Conservation (phyloP, 2,113 vertebrate species). For the Clarias gariepinus region DNA sequence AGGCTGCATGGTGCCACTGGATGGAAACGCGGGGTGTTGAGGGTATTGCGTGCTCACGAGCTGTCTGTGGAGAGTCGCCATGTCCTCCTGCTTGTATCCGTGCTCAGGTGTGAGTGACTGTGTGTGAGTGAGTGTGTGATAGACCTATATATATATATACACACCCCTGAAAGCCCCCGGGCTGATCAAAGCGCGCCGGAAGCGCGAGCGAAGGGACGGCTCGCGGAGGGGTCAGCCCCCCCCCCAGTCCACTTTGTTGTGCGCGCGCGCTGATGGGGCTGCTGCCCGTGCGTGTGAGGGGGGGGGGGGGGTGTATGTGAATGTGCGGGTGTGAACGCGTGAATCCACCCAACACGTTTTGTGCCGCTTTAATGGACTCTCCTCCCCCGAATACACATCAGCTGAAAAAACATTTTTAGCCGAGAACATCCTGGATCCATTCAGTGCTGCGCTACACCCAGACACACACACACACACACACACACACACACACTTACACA, state of each 20-base stretch:
- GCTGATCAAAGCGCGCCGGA: conserved; percentile 71
- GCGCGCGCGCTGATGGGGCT: conserved; percentile 56
- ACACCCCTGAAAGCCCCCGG: neutral
- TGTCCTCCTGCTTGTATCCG: conserved; percentile 43
- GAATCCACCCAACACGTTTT: conserved; percentile 60
- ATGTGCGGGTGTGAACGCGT: conserved; percentile 69
- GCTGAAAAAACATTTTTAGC: conserved; percentile 69
- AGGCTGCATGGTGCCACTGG: conserved; percentile 53
- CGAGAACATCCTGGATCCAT: conserved; percentile 51
- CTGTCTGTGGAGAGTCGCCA: conserved; percentile 67
- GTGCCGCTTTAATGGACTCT: conserved; percentile 69
- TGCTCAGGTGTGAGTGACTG: conserved; percentile 43
- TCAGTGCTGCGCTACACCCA: conserved; percentile 12
- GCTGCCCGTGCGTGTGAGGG: too few species aligned
- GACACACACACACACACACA: too few species aligned
- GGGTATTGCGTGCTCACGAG: conserved; percentile 59
- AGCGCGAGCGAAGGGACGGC: conserved; percentile 65
- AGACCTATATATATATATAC: conserved; percentile 59
- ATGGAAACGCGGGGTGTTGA: conserved; percentile 65
- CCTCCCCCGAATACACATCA: conserved; percentile 74
- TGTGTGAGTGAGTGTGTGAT: neutral
- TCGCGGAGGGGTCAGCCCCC: conserved; percentile 60
- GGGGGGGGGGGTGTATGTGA: too few species aligned
- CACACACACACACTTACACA: too few species aligned
- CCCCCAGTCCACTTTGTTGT: conserved; percentile 53